Evolutionary conservation across 2,113 vertebrate species (phyloP).

Genomic region (Actenoides hombroni): DNA sequence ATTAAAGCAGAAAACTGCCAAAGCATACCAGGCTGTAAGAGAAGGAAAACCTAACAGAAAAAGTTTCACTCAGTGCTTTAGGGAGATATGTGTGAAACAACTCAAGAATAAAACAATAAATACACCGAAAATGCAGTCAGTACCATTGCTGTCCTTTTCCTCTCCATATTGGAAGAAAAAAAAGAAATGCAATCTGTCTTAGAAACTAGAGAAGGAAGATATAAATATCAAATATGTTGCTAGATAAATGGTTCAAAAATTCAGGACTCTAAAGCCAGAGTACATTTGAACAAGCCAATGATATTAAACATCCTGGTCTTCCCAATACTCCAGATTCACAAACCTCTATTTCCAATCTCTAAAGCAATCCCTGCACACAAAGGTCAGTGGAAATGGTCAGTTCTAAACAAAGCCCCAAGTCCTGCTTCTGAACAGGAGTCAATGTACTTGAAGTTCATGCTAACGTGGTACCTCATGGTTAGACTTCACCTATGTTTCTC

Average conservation of each 20-base stretch:
- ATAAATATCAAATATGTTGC: background rate
- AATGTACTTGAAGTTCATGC: background rate
- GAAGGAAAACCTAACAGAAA: background rate
- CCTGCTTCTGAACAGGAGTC: background rate
- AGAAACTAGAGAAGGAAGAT: background rate
- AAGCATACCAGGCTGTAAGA: background rate
- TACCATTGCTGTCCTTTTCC: background rate
- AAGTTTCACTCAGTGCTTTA: background rate
- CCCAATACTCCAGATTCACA: background rate
- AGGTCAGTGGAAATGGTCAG: background rate
- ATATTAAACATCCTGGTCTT: background rate
- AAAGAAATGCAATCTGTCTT: background rate
- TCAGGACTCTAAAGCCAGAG: background rate
- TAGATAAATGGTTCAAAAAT: background rate
- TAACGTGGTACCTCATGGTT: fast-evolving
- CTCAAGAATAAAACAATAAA: background rate
- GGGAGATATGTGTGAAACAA: background rate
- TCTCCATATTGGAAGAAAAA: background rate
- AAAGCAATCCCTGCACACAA: background rate
- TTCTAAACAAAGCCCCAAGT: background rate
- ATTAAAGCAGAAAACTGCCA: background rate
- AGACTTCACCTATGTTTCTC: background rate
- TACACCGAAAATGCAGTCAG: background rate
- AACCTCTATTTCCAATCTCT: background rate
- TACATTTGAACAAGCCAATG: background rate